phyloP scores from a whole-genome alignment of 2,888 invertebrate species.

The Trissolcus japonicus region DNA sequence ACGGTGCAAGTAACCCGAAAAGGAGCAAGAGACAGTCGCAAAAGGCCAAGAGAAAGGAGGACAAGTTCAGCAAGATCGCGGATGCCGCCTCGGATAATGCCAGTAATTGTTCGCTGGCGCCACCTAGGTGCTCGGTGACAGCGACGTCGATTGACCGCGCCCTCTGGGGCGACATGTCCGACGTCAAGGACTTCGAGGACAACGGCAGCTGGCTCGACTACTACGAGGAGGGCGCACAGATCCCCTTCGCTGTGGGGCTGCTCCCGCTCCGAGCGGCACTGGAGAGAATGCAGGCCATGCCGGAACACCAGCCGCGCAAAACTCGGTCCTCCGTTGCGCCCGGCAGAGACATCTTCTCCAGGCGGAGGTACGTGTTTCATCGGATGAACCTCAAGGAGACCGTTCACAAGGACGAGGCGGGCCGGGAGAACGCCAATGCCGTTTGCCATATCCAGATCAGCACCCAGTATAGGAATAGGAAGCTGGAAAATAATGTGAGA shows the following conservation, averaged over 20 bases:
- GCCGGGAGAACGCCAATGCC: conserved; percentile 63
- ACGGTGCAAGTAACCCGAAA: conserved; percentile 47
- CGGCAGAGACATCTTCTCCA: conserved; percentile 61
- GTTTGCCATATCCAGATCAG: conserved; percentile 72
- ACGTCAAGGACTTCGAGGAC: conserved; percentile 63
- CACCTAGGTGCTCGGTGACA: conserved; percentile 19
- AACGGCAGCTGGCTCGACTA: conserved; percentile 59
- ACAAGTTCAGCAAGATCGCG: conserved; percentile 57
- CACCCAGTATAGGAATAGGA: conserved; percentile 57
- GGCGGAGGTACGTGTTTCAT: conserved; percentile 57
- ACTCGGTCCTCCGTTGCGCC: conserved; percentile 74
- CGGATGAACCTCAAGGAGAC: conserved; percentile 45
- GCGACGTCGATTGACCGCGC: conserved; percentile 71
- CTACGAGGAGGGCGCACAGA: conserved; percentile 71
- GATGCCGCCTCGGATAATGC: conserved; percentile 27
- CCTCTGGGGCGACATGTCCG: conserved; percentile 74
- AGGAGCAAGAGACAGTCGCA: conserved; percentile 60
- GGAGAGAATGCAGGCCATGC: conserved; percentile 74
- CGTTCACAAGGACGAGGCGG: conserved; percentile 30
- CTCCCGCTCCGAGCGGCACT: conserved; percentile 74
- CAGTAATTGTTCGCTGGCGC: conserved; percentile 46
- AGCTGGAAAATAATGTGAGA: conserved; percentile 26
- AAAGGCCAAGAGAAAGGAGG: conserved; percentile 56
- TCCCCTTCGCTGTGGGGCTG: conserved; percentile 75
- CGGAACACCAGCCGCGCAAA: conserved; percentile 75